These are phyloP conservation scores for Excalfactoria chinensis DNA, from an alignment of 2,113 vertebrate species.

Conservation along the genomic window DNA sequence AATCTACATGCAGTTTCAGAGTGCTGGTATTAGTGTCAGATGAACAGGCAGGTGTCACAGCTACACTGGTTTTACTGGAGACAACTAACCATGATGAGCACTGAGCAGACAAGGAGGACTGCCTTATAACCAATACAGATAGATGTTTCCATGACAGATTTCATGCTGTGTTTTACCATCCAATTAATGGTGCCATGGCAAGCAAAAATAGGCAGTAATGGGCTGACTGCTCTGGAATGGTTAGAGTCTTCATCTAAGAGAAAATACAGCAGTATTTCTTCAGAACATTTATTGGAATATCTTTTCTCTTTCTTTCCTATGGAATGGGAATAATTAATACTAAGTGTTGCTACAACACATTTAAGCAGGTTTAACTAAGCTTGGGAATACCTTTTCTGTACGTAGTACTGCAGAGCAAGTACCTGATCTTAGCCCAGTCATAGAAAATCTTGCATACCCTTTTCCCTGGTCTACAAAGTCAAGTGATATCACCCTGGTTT, in stretches of 20 bases:
- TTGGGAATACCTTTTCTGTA: neutral
- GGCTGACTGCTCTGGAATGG: neutral
- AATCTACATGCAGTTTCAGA: neutral
- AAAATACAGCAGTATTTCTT: neutral
- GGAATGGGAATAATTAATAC: neutral
- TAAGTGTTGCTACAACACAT: neutral
- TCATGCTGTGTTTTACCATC: neutral
- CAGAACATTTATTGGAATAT: neutral
- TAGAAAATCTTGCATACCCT: neutral
- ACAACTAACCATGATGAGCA: rapidly evolving
- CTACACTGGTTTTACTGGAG: neutral
- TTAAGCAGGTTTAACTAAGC: neutral
- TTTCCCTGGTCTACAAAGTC: neutral
- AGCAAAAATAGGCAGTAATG: neutral
- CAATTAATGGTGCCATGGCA: neutral
- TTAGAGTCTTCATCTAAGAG: neutral
- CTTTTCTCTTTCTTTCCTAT: neutral
- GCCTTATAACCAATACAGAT: no score
- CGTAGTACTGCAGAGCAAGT: neutral
- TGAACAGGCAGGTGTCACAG: neutral
- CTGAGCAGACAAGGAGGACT: neutral
- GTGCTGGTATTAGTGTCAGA: neutral
- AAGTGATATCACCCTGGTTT: neutral
- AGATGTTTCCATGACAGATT: neutral
- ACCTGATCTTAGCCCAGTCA: neutral